phyloP scores from a whole-genome alignment of 2,113 vertebrate species.

The Talpa occidentalis region DNA sequence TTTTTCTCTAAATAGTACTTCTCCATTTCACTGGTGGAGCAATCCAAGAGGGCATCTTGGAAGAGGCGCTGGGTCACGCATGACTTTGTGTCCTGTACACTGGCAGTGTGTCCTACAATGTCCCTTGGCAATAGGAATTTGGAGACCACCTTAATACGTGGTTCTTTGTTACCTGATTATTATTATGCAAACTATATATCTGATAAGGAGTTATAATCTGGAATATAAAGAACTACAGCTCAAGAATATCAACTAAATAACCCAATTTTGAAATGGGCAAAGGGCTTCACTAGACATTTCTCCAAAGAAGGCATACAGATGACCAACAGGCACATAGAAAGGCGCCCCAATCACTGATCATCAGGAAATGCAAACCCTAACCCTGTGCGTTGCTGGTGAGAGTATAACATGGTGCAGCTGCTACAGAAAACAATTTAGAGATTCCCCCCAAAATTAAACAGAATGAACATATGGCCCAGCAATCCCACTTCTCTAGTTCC shows the following conservation, averaged over 20 bases:
- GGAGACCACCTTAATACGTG: too few species aligned
- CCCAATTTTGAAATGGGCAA: neutral
- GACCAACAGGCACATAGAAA: neutral
- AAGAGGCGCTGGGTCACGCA: too few species aligned
- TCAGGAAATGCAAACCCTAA: neutral
- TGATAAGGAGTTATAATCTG: too few species aligned
- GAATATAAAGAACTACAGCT: neutral
- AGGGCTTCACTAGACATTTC: neutral
- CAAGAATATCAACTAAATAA: neutral
- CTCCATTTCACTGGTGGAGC: too few species aligned
- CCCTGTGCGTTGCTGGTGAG: neutral
- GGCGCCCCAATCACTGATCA: too few species aligned
- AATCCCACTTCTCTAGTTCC: neutral
- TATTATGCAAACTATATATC: too few species aligned
- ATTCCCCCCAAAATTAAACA: neutral
- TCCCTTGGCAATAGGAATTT: too few species aligned
- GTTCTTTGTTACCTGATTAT: too few species aligned
- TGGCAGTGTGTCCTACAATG: too few species aligned
- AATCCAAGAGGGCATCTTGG: too few species aligned
- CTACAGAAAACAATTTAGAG: neutral
- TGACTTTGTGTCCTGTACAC: too few species aligned
- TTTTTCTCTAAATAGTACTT: too few species aligned
- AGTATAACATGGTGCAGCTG: neutral
- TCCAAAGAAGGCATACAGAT: neutral
- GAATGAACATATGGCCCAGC: neutral